Evolutionary conservation across 2,797 vertebrate species (phyloP), one percentile per base, ranked within the genome.

Genomic region (Chelon auratus): DNA sequence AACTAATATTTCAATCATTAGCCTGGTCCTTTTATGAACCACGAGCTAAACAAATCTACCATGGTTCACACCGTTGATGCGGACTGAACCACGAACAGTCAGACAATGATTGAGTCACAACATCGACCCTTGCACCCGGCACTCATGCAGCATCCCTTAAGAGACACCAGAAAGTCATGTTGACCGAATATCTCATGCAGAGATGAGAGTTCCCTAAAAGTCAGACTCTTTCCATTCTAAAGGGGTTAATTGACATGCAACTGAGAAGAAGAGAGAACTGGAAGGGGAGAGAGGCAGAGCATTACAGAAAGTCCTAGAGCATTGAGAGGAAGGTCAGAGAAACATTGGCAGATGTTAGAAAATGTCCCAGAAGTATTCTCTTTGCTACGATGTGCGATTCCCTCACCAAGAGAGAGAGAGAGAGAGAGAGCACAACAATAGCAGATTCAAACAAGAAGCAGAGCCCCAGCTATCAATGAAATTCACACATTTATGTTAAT

Each of bases 331-430:
- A 85, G 85, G 89, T 88, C 82, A 80, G 71, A 73, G 76, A 77
- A 74, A 72, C 53, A 64, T 76, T 83, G 77, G 80, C 83, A 89
- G 90, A 86, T 89, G 87, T 87, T 88, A 62, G 67, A 66, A 51
- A 57, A 78, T 52, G 59, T 85, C 86, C 87, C 87, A 66, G 72
- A 76, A 63, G 85, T 76, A 79, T 80, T 61, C 20, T 71, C 30
- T 50, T 40, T 69, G 60, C 70, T 78, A 71, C 77, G 79, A 20
- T 51, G 74, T 75, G 67, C 63, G 64, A 26, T 26, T 26, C 24
- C 24, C 24, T 26, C 24, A 26, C 24, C 24, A 62, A 22, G 40
- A 59, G 47, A 26, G 57, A 55, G 45, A 9, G 30, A 50, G 79
- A 20, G 65, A 24, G 45, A 59, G 47, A 9, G 30, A 50, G 37